phyloP scores from a whole-genome alignment of 2,888 invertebrate genomes.

The Luperina testacea region DNA sequence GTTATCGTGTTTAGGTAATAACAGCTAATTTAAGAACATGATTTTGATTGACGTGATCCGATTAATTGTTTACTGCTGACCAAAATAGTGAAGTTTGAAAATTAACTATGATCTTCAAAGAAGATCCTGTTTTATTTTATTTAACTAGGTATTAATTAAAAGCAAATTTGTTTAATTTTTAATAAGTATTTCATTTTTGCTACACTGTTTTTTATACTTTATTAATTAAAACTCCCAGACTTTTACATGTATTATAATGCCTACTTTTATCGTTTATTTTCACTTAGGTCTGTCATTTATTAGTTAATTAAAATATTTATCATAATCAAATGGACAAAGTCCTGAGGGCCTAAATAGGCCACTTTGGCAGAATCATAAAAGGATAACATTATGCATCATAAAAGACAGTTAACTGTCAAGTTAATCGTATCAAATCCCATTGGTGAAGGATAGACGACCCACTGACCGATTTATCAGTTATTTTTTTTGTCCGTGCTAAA shows the following conservation, averaged over 20 bases:
- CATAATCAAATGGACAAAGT: too few species aligned
- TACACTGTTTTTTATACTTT: neutral
- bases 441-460: too few species aligned
- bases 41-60: conserved; percentile 11
- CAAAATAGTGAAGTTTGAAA: conserved; percentile 12
- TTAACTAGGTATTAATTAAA: neutral
- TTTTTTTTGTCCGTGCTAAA: too few species aligned
- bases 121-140: neutral
- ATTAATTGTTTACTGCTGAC: neutral
- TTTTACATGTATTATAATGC: neutral
- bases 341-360: too few species aligned
- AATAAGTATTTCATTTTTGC: too few species aligned
- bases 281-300: neutral
- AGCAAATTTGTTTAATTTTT: too few species aligned
- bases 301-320: neutral
- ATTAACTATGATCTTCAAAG: neutral
- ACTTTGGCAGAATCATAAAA: too few species aligned
- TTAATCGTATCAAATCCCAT: too few species aligned
- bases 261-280: too few species aligned
- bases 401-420: too few species aligned
- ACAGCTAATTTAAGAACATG: neutral
- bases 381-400: too few species aligned
- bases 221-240: neutral
- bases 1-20: conserved; percentile 6
- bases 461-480: too few species aligned